phyloP scores from a whole-genome alignment of 2,888 invertebrate genomes.

The Spialia ferax region DNA sequence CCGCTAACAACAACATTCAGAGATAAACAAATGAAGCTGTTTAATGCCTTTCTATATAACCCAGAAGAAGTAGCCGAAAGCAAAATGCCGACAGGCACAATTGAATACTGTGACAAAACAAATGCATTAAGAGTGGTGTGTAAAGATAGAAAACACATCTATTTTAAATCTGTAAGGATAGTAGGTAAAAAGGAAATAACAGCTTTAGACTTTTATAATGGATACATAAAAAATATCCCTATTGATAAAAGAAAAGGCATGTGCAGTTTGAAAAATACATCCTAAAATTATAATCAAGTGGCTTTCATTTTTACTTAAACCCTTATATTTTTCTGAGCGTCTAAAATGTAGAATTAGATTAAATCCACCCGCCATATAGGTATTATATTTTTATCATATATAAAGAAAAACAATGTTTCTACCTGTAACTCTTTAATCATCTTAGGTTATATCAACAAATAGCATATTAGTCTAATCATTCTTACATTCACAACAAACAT shows the following conservation, averaged over 20 bases:
- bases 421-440: not conserved
- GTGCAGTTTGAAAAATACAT: conserved; percentile 55
- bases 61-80: conserved; percentile 50
- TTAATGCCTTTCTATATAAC: conserved; percentile 80
- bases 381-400: not conserved
- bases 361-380: no score
- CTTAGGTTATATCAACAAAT: conserved; percentile 15
- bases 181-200: conserved; percentile 91
- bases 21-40: conserved; percentile 87
- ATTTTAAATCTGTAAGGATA: conserved; percentile 88
- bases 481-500: conserved; percentile 8
- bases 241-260: conserved; percentile 57
- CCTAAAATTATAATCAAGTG: not conserved
- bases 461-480: conserved; percentile 19
- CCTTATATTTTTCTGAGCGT: no score
- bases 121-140: conserved; percentile 89
- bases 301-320: not conserved
- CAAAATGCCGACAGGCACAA: conserved; percentile 81
- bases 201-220: conserved; percentile 94
- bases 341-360: no score
- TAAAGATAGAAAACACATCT: conserved; percentile 88
- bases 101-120: conserved; percentile 86
- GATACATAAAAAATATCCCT: conserved; percentile 89
- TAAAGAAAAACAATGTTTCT: conserved; percentile 4
- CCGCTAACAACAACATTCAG: conserved; percentile 88